Evolutionary conservation across 2,797 vertebrate species (phyloP), one percentile per base, ranked within the genome.

Genomic region (Mormyrops attenuatus): DNA sequence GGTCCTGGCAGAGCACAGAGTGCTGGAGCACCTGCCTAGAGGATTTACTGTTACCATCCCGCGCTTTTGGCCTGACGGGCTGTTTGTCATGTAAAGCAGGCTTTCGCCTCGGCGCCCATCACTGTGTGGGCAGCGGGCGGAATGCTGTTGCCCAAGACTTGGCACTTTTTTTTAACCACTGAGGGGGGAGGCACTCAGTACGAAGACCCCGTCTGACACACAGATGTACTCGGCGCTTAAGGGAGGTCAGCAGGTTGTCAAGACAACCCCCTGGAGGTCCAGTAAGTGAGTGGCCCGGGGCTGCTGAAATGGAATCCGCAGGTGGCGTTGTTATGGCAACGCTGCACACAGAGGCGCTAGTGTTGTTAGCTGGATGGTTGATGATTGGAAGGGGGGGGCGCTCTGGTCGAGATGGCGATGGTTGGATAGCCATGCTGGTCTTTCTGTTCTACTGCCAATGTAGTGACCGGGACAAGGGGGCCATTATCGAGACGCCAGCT

Each of bases 321-420:
- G 91, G 90, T 92, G 55, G 52, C 52, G 84, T 91, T 22, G 80
- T 90, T 90, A 92, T 93, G 91, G 57, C 90, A 66, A 91, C 91
- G 44, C 53, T 69, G 60, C 87, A 91, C 91, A 92, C 90, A 91
- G 88, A 92, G 90, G 90, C 69, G 26, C 20, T 17, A 55, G 20
- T 88, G 66, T 90, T 44, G 84, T 69, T 55, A 30, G n/a, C 15
- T 41, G 50, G 26, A 30, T 30, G 55, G 82, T 26, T 80, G 20
- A 26, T 47, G 80, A 77, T 4, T 15, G 22, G 11, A 2, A 13
- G 89, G 90, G 53, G 87, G 49, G 89, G 30, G 6, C 15, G 0
- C 50, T 30, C 50, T 26, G 26, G 47, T 30, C 15, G 50, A 34
- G 85, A 86, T 52, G 85, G 26, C 6, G 52, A 17, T 82, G 50